Percentiles rank a stretch among this genome's conserved stretches.
phyloP scores from a whole-genome alignment of 2,888 invertebrate genomes.

The Callyntrura guangdongensis region DNA sequence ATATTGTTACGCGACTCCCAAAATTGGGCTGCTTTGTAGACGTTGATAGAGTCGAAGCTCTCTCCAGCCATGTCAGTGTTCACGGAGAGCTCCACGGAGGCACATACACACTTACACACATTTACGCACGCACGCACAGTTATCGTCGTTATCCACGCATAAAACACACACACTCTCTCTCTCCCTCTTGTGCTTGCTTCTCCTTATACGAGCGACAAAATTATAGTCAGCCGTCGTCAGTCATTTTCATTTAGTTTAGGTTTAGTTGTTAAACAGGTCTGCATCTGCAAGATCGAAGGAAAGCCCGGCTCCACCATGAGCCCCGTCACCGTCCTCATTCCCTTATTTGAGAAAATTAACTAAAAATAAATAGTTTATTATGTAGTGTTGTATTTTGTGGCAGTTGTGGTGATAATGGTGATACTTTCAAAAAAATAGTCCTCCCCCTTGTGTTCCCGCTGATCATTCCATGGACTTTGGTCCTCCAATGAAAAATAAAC shows the following conservation, averaged over 20 bases:
- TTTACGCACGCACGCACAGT: slow-evolving; percentile 34
- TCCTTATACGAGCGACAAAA: no score
- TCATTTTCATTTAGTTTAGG: background rate
- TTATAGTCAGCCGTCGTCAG: background rate
- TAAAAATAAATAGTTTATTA: no score
- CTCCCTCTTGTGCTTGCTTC: no score
- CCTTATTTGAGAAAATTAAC: background rate
- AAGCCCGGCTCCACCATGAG: background rate
- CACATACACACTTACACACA: slow-evolving; percentile 46
- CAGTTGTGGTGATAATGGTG: no score
- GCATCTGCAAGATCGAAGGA: background rate
- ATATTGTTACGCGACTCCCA: background rate
- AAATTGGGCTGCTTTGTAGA: background rate
- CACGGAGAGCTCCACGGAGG: slow-evolving; percentile 72
- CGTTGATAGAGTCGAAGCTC: background rate
- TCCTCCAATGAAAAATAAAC: no score
- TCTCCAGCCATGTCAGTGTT: slow-evolving; percentile 65
- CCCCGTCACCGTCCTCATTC: no score
- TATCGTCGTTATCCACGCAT: slow-evolving; percentile 25
- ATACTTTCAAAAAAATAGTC: no score
- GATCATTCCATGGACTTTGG: no score
- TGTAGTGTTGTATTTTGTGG: no score
- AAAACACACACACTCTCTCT: background rate
- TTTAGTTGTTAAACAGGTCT: background rate
- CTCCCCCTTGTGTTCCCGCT: no score